Conservation (phyloP, 1,140 invertebrate genomes). For the Leptinotarsa undecemlineata region DNA sequence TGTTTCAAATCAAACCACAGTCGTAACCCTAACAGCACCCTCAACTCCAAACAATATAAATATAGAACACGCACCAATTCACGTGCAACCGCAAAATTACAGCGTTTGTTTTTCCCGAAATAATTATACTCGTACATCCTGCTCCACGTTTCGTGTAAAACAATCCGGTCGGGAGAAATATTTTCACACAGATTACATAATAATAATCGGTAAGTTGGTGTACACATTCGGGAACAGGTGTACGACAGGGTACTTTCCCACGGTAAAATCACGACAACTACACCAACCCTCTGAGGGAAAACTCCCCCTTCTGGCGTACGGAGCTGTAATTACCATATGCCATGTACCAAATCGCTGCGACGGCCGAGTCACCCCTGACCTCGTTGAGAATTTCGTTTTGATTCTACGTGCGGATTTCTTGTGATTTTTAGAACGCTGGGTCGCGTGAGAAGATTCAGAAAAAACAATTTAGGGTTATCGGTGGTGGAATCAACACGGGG, state of each 20-base stretch:
- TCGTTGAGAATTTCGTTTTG: slow-evolving; percentile 5
- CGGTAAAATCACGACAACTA: slow-evolving; percentile 18
- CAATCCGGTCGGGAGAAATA: slow-evolving; percentile 15
- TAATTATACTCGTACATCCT: neutral
- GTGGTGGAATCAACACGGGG: neutral
- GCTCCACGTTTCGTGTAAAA: slow-evolving; percentile 13
- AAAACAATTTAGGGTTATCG: neutral
- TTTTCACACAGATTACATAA: slow-evolving; percentile 24
- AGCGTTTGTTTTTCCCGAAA: neutral
- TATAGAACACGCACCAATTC: no score
- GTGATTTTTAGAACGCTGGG: neutral
- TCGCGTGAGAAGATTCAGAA: slow-evolving; percentile 2
- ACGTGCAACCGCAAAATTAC: slow-evolving; percentile 7
- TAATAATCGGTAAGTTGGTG: neutral
- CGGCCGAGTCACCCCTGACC: neutral
- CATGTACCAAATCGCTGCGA: slow-evolving; percentile 20
- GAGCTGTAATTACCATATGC: slow-evolving; percentile 22
- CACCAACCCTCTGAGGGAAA: slow-evolving; percentile 18
- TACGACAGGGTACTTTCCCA: slow-evolving; percentile 14
- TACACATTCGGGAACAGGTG: slow-evolving; percentile 11
- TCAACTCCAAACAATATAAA: no score
- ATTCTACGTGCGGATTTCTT: neutral
- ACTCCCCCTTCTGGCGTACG: neutral
- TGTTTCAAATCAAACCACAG: no score
- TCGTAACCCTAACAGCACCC: no score